phyloP scores from a whole-genome alignment of 2,113 vertebrate genomes.

The Arenaria interpres region DNA sequence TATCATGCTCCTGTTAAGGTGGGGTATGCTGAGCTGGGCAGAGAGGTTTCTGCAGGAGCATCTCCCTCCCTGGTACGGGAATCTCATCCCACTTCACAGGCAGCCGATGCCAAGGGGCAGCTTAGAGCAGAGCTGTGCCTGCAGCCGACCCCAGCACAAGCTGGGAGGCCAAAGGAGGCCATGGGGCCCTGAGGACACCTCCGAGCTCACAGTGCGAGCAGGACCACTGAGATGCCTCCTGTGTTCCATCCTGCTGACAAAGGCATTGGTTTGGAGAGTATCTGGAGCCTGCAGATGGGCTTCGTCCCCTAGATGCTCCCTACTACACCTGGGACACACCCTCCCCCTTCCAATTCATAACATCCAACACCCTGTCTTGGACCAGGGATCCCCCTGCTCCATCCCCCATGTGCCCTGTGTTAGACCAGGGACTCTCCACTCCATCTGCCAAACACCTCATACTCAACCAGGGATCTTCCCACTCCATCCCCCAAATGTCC shows the following conservation, averaged over 20 bases:
- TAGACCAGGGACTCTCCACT: neutral
- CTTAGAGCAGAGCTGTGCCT: neutral
- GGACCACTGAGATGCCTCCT: neutral
- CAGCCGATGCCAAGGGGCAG: rapidly evolving
- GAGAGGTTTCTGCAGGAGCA: neutral
- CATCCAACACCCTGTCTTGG: no score
- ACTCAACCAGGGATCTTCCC: neutral
- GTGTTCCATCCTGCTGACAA: neutral
- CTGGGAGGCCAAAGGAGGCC: neutral
- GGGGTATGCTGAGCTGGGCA: neutral
- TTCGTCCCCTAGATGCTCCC: neutral
- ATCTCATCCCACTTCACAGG: neutral
- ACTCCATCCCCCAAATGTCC: neutral
- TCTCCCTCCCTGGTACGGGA: neutral
- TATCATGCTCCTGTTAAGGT: neutral
- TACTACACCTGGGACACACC: neutral
- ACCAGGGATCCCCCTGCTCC: neutral
- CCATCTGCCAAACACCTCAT: rapidly evolving
- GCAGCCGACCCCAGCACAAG: no score
- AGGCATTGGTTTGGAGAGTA: neutral
- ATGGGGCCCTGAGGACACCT: rapidly evolving
- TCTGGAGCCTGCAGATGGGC: neutral
- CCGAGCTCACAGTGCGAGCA: rapidly evolving
- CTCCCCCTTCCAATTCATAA: rapidly evolving
- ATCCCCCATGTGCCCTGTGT: neutral